Evolutionary conservation across 1,140 invertebrate species (phyloP).

Genomic region (Monochamus saltuarius): DNA sequence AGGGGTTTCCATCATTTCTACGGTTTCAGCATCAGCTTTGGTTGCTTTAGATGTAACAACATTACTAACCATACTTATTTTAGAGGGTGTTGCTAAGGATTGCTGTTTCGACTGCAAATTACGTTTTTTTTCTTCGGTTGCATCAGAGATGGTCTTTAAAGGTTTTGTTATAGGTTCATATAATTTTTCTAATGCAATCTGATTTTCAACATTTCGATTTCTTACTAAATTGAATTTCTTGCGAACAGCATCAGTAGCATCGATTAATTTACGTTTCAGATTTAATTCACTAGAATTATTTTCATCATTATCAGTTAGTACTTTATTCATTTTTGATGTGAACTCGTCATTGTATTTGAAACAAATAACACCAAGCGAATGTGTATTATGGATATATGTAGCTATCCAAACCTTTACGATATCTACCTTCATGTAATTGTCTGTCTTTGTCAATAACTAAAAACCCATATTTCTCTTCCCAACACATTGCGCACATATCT

Average conservation of each 20-base stretch:
- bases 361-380: no score
- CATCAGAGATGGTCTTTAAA: neutral
- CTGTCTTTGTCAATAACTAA: slow-evolving; percentile 44
- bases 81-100: no score
- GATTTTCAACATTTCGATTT: neutral
- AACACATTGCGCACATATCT: slow-evolving; percentile 42
- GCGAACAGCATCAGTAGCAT: slow-evolving; percentile 4
- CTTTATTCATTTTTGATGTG: no score
- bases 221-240: slow-evolving; percentile 10
- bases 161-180: slow-evolving; percentile 7
- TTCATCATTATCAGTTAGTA: no score
- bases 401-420: slow-evolving; percentile 42
- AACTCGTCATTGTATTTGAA: no score
- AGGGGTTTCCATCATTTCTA: no score
- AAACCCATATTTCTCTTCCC: slow-evolving; percentile 40
- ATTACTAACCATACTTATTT: no score
- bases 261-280: slow-evolving; percentile 3
- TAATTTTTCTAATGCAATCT: slow-evolving; percentile 7
- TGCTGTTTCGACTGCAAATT: no score
- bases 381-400: slow-evolving; percentile 18
- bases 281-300: neutral
- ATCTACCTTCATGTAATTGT: slow-evolving; percentile 39
- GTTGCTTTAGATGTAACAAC: no score
- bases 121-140: no score
- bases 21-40: no score